Evolutionary conservation across 2,888 invertebrate species (phyloP), one percentile per base, ranked within the genome.

Genomic region (Hypercompe scribonia): DNA sequence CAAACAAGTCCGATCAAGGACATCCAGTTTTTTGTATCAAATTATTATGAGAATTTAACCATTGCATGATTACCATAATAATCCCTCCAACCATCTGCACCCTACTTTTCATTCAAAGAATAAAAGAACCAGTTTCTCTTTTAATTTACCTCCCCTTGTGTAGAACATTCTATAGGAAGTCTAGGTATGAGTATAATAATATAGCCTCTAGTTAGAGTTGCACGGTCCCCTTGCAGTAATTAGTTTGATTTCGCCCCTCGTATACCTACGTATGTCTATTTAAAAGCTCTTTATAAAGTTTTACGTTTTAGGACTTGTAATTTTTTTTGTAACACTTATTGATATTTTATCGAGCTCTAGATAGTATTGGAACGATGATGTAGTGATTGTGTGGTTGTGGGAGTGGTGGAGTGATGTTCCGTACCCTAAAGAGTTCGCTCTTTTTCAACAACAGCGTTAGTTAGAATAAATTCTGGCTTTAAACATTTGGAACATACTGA

Each of bases 31-130:
- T 67, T 46, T 21, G 15, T 39, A 65, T 42, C 0, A 36, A 66
- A 31, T 42, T 39, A 42, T 28, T 21, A 21, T 21, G 13, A 13
- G 28, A 66, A n/a, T 21, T 28, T 31, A 66, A 28, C 28, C n/a
- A 18, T 21, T 42, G 28, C 66, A 5, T 58, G 7, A 11, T 69
- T 33, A 61, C 39, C n/a, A 61, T 31, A 31, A 31, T 50, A 50
- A 50, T 50, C 3, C 66, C 46, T 31, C 2, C 39, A 61, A 21
- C 21, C 68, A 69, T 61, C 54, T 69, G 68, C 58, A 69, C 28
- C 39, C 61, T 31, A 39, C 10, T 61, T 61, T 50, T 50, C 24
- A 10, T 50, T 39, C 39, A 61, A 28, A 39, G 21, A 58, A 31
- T 39, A 36, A 39, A 61, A 42, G 24, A 36, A 39, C 61, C 36